These are phyloP conservation scores for Phenacoccus solenopsis DNA, from an alignment of 1,140 invertebrate species.

Conservation along the genomic window DNA sequence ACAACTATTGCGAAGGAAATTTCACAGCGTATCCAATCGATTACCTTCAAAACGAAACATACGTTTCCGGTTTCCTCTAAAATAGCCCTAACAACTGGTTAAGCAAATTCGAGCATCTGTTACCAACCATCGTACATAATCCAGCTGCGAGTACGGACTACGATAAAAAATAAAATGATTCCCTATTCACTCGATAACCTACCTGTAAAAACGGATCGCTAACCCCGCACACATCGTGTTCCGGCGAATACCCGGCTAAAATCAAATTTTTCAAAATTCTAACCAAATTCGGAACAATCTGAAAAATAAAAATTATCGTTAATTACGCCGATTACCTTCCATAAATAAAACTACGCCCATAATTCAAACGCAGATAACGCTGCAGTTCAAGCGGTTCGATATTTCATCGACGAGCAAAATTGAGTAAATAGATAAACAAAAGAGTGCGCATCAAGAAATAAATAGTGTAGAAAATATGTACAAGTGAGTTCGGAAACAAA, in stretches of 20 bases:
- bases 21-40: too few species aligned
- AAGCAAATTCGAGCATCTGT: too few species aligned
- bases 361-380: not conserved
- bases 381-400: not conserved
- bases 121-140: too few species aligned
- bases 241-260: conserved; percentile 95
- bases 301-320: conserved; percentile 34
- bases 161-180: too few species aligned
- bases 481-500: not conserved
- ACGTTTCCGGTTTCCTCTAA: too few species aligned
- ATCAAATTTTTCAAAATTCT: conserved; percentile 96
- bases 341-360: too few species aligned
- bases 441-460: not conserved
- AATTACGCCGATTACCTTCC: not conserved
- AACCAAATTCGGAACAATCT: conserved; percentile 97
- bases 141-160: too few species aligned
- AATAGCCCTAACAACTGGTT: too few species aligned
- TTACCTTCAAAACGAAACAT: too few species aligned
- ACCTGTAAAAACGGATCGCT: conserved; percentile 98
- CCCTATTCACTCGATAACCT: conserved; percentile 26
- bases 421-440: not conserved
- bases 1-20: too few species aligned
- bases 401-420: too few species aligned
- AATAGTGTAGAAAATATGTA: not conserved
- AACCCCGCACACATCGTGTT: conserved; percentile 99